Conservation (phyloP, 1,140 invertebrate species). For the Parapsyche elsis region DNA sequence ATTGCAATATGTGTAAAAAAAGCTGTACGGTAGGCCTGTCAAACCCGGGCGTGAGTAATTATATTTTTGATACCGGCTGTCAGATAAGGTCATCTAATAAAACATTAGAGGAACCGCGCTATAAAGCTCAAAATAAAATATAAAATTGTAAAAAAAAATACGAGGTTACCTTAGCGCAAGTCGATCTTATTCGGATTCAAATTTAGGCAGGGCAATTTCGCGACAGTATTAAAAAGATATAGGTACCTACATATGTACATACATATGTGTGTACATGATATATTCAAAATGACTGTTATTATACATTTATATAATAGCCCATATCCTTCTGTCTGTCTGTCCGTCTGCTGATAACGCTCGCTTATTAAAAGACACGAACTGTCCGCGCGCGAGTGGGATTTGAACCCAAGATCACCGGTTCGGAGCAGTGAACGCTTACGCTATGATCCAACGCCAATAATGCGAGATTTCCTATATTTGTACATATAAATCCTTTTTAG, state of each 20-base stretch:
- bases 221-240: not conserved
- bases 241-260: not conserved
- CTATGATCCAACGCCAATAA: too few species aligned
- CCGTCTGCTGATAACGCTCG: too few species aligned
- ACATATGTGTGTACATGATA: not conserved
- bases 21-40: conserved; percentile 36
- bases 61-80: conserved; percentile 54
- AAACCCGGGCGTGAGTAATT: conserved; percentile 52
- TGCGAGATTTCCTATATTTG: too few species aligned
- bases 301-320: too few species aligned
- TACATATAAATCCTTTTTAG: too few species aligned
- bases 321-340: too few species aligned
- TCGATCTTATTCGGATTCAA: not conserved
- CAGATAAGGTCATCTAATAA: conserved; percentile 57
- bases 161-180: not conserved
- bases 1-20: not conserved
- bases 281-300: conserved; percentile 2
- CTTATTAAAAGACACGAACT: too few species aligned
- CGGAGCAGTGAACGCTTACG: too few species aligned
- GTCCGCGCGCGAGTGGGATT: too few species aligned
- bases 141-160: not conserved
- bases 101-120: conserved; percentile 55
- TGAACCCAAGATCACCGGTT: too few species aligned
- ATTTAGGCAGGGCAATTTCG: not conserved
- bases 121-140: conserved; percentile 3